These are phyloP conservation scores for Idaea dimidiata DNA, from an alignment of 2,888 invertebrate species.

Conservation along the genomic window DNA sequence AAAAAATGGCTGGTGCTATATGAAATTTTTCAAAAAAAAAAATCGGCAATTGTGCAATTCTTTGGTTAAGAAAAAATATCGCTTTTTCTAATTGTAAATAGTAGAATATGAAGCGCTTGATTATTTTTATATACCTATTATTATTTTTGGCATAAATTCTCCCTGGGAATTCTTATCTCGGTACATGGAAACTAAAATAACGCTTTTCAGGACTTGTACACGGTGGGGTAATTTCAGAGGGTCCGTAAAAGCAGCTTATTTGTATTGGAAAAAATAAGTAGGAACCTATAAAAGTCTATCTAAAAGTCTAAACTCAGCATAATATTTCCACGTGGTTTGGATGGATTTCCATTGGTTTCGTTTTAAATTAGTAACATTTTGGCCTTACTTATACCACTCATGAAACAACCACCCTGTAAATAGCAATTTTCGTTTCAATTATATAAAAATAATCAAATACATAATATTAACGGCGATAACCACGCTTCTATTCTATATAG, in stretches of 20 bases:
- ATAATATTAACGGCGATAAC: not conserved
- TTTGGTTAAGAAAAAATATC: not conserved
- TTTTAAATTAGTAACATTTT: too few relatives aligned
- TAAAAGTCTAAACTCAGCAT: too few relatives aligned
- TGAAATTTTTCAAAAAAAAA: not conserved
- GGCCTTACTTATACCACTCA: too few relatives aligned
- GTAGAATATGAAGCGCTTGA: constrained; percentile 22
- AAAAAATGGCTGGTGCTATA: not conserved
- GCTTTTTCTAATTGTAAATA: constrained; percentile 36
- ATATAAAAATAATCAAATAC: not conserved
- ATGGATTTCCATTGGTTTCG: too few relatives aligned
- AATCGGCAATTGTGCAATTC: not conserved
- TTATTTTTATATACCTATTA: constrained; percentile 30
- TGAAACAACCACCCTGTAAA: too few relatives aligned
- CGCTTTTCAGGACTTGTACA: too few relatives aligned
- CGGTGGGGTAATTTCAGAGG: too few relatives aligned
- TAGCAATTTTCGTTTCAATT: constrained; percentile 1
- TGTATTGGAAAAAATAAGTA: too few relatives aligned
- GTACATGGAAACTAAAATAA: too few relatives aligned
- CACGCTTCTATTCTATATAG: not conserved
- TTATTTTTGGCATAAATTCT: constrained; percentile 27
- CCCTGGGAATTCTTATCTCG: constrained; percentile 9
- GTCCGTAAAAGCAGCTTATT: too few relatives aligned
- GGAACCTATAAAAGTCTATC: too few relatives aligned
- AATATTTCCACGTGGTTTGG: too few relatives aligned